Percentiles rank a stretch among this genome's conserved stretches.
These are phyloP conservation scores for Ectemnius continuus DNA, from an alignment of 2,888 invertebrate genomes.

Conservation along the genomic window DNA sequence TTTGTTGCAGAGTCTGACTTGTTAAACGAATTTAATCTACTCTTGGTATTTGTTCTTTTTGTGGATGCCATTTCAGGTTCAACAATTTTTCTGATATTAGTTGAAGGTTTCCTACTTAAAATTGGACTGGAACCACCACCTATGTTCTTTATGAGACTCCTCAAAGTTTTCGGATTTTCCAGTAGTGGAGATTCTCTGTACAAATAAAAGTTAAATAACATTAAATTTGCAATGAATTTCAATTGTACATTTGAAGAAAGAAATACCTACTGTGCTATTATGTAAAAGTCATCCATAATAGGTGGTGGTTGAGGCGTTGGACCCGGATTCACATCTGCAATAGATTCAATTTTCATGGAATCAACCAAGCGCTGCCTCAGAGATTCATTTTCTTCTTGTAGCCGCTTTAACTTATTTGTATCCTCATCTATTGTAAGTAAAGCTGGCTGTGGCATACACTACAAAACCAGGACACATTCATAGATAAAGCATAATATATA, in stretches of 20 bases:
- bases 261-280: constrained; percentile 86
- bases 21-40: constrained; percentile 72
- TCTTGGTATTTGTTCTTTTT: constrained; percentile 73
- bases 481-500: not conserved
- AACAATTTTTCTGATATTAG: constrained; percentile 62
- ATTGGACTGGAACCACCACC: constrained; percentile 89
- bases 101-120: constrained; percentile 83
- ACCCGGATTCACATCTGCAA: constrained; percentile 83
- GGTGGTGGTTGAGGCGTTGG: constrained; percentile 87
- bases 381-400: constrained; percentile 91
- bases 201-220: constrained; percentile 20
- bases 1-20: constrained; percentile 74
- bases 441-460: constrained; percentile 93
- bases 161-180: constrained; percentile 84
- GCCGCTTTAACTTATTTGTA: constrained; percentile 86
- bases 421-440: constrained; percentile 93
- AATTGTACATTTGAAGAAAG: not conserved
- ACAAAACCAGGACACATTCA: not conserved
- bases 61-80: constrained; percentile 68
- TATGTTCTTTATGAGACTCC: constrained; percentile 89
- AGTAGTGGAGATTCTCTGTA: constrained; percentile 79
- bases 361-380: constrained; percentile 82
- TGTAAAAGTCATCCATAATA: constrained; percentile 94
- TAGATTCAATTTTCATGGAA: constrained; percentile 79
- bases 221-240: not conserved